Conservation (phyloP, 2,113 vertebrate species). For the Neotragus moschatus region DNA sequence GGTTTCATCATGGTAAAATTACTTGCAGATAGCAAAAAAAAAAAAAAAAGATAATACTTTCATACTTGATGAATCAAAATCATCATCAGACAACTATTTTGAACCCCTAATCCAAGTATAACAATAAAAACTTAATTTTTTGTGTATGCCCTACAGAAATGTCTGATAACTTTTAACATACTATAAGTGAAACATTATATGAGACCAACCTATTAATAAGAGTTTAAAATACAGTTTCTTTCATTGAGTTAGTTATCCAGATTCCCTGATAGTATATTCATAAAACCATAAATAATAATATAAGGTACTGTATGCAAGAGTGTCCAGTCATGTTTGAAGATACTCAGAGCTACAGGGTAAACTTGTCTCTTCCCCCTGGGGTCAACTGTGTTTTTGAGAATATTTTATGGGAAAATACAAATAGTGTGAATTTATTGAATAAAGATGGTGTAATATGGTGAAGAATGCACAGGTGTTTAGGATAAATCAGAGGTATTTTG, state of each 20-base stretch:
- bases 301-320: fast-evolving
- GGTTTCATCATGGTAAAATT: not conserved
- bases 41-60: not conserved
- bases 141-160: not conserved
- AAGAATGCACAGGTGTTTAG: not conserved
- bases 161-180: not conserved
- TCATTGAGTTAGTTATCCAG: not conserved
- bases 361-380: not conserved
- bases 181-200: not conserved
- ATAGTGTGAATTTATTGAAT: not conserved
- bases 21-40: not conserved
- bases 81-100: not conserved
- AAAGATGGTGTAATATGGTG: not conserved
- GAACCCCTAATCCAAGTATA: not conserved
- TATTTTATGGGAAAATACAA: not conserved
- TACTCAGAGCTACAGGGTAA: not conserved
- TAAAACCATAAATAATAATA: not conserved
- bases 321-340: not conserved
- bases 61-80: not conserved
- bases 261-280: not conserved
- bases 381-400: not conserved
- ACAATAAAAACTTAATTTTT: not conserved
- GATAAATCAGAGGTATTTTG: not conserved
- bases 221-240: not conserved
- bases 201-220: not conserved